Base-by-base conservation (phyloP, 2,113 vertebrate genomes). In the Peromyscus californicus region DNA sequence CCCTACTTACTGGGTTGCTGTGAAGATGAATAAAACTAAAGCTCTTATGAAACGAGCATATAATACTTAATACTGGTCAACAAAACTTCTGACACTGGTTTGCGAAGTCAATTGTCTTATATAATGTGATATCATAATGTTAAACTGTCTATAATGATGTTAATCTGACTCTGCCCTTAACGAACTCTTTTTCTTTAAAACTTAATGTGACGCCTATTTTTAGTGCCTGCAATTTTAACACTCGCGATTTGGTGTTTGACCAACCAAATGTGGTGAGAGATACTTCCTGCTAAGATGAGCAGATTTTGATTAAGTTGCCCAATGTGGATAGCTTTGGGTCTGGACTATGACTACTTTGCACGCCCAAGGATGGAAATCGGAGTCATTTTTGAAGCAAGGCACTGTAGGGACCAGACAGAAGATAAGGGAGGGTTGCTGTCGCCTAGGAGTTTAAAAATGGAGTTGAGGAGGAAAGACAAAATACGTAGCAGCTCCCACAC, bases 221-320 rank as follows among this genome's bases (percentile, higher is more conserved):
- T 69, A 86, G 33, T 36, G 26, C 78, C 69, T 88, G n/a, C n/a
- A 83, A 59, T 82, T 76, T 48, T 67, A 90, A 36, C 54, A 57
- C 5, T 48, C 48, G 45, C 72, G 78, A 5, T 97, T 94, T 94
- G 86, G 19, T 93, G 51, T 51, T 91, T 82, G 39, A 87, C 76
- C 36, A 87, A 33, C 75, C 70, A 85, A 70, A 89, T 74, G 19
- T 63, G 63, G 93, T 48, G 26, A 93, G 94, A 95, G 82, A 86
- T 29, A 29, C 63, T 97, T 57, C 36, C 80, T 94, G 85, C 82
- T 82, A 22, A 89, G 45, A 82, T 67, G 39, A 92, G 76, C 65
- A 48, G 84, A 42, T 76, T 92, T 89, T 72, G 67, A 54, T 78
- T 39, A 42, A 84, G 48, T 94, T 76, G 31, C 61, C 51, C 13